A percentile compares a stretch with the other conserved stretches of the same genome.
Conservation (phyloP, 2,888 invertebrate genomes). For the Diplolepis rosae region DNA sequence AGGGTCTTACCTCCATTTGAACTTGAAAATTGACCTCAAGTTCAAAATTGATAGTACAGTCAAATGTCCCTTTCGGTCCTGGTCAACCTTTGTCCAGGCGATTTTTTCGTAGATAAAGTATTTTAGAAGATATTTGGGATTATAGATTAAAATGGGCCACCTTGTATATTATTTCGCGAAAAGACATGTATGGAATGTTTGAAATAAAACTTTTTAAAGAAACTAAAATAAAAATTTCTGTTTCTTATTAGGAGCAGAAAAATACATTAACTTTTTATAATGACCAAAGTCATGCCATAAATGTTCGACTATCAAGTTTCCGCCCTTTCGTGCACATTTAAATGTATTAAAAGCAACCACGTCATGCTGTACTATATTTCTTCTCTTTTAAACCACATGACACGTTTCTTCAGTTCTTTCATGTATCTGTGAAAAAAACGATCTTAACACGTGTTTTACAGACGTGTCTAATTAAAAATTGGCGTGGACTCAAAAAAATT, state of each 20-base stretch:
- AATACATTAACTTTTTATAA: neutral
- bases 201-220: too few relatives aligned
- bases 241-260: neutral
- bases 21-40: too few relatives aligned
- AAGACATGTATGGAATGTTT: too few relatives aligned
- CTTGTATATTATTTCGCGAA: too few relatives aligned
- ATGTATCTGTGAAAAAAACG: neutral
- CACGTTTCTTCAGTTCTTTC: slow-evolving; percentile 12
- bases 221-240: neutral
- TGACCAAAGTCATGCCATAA: neutral
- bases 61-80: too few relatives aligned
- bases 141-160: too few relatives aligned
- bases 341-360: neutral
- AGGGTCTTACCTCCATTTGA: too few relatives aligned
- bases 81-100: too few relatives aligned
- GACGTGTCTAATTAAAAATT: slow-evolving; percentile 22
- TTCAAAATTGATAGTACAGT: too few relatives aligned
- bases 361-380: neutral
- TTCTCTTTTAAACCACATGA: neutral
- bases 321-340: neutral
- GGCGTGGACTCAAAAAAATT: slow-evolving; percentile 2
- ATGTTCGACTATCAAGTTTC: neutral
- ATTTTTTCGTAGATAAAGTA: too few relatives aligned
- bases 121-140: too few relatives aligned
- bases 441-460: slow-evolving; percentile 10